These are phyloP conservation scores for Alethe diademata DNA, from an alignment of 2,113 vertebrate species.

Conservation along the genomic window DNA sequence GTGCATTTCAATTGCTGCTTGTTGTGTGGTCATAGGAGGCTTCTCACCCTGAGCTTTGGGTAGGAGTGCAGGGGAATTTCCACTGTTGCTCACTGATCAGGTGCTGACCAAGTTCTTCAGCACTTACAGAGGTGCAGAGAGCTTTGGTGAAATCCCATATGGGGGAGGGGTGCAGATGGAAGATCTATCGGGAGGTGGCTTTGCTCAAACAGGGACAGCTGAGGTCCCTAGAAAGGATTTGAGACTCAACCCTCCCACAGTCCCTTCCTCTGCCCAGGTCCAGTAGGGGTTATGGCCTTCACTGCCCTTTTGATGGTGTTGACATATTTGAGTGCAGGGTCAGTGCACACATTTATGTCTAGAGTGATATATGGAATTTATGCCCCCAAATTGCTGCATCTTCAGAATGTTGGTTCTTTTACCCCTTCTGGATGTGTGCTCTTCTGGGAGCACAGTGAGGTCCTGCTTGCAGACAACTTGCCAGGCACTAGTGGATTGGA, in stretches of 20 bases:
- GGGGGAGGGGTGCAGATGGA: background rate
- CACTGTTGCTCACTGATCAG: background rate
- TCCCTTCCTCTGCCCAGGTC: background rate
- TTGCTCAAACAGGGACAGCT: background rate
- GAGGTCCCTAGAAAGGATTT: background rate
- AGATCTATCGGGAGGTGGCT: background rate
- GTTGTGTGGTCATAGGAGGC: rapidly evolving
- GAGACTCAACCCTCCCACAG: background rate
- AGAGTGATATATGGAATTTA: background rate
- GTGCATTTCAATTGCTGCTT: background rate
- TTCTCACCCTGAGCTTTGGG: background rate
- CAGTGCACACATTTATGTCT: background rate
- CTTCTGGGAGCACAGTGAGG: rapidly evolving
- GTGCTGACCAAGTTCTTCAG: background rate
- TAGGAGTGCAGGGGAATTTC: background rate
- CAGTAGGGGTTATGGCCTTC: background rate
- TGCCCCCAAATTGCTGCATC: background rate
- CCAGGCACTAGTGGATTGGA: background rate
- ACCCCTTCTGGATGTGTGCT: background rate
- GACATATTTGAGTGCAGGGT: background rate
- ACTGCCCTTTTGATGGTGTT: background rate
- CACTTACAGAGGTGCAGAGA: background rate
- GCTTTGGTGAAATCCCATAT: background rate
- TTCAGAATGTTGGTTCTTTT: background rate
- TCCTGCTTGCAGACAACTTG: background rate